These are phyloP conservation scores for Lomographa bimaculata DNA, from an alignment of 2,888 invertebrate genomes.

Conservation along the genomic window DNA sequence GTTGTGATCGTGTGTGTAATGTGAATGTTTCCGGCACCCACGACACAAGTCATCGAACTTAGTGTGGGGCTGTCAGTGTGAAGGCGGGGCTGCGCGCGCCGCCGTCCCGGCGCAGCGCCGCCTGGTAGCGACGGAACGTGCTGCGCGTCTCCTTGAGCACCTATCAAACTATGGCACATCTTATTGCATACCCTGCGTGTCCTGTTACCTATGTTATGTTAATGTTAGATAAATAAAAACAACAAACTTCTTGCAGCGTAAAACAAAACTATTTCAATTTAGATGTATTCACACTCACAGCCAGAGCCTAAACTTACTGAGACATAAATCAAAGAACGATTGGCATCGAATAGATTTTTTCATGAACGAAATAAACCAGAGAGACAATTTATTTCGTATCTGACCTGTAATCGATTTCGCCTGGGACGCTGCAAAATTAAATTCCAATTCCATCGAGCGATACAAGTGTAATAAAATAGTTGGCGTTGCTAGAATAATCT, in stretches of 20 bases:
- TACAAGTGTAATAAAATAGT: slow-evolving; percentile 34
- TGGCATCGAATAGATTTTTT: slow-evolving; percentile 35
- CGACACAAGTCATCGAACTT: no score
- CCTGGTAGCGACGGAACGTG: slow-evolving; percentile 77
- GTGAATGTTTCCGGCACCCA: no score
- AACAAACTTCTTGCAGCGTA: no score
- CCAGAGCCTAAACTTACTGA: slow-evolving; percentile 4
- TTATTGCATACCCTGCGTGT: no score
- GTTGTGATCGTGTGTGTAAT: no score
- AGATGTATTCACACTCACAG: slow-evolving; percentile 8
- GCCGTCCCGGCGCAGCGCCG: slow-evolving; percentile 44
- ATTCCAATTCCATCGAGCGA: slow-evolving; percentile 36
- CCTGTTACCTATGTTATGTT: no score
- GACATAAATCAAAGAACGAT: slow-evolving; percentile 36
- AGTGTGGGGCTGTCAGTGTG: no score
- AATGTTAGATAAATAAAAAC: no score
- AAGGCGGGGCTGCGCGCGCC: slow-evolving; percentile 6
- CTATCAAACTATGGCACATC: no score
- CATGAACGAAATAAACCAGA: slow-evolving; percentile 26
- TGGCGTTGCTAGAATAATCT: slow-evolving; percentile 22
- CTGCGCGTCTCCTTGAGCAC: slow-evolving; percentile 78
- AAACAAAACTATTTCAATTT: slow-evolving; percentile 11
- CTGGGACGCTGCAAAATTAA: slow-evolving; percentile 40
- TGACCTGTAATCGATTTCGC: slow-evolving; percentile 41
- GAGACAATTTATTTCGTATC: slow-evolving; percentile 41